Base-by-base conservation (phyloP, 2,888 invertebrate genomes). In the Drosophila neutralis region DNA sequence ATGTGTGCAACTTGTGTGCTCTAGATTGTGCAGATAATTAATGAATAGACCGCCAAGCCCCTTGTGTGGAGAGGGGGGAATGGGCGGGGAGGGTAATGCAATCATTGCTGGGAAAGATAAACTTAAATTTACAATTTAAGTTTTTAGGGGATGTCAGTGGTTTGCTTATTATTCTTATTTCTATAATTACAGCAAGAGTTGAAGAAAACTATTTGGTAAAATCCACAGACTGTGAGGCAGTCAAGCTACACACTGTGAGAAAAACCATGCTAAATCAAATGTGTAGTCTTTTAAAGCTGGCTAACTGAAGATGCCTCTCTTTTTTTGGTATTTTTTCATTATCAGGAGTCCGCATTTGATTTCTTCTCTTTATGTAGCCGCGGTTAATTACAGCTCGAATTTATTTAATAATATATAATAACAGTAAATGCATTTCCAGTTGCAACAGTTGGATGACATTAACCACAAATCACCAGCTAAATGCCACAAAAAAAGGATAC, bases 11-110 rank as follows among this genome's bases (percentile, higher is more conserved):
- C 13, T 31, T 54, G 15, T 54, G 54, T 54, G 21, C 52, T 21
- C 51, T 31, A 51, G 35, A 60, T 31, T 42, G 24, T 15, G 15
- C 54, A 67, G 54, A 61, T 53, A 73, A 67, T 67, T 67, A 64
- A 72, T 51, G 15, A 42, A 31, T 36, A 24, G 8, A 15, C 45
- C 8, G 21, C 13, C 13, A 45, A 45, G 21, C 3, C 21, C n/a
- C 1, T 21, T 21, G 21, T 15, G 6, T 0, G 7, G 7, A 1
- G 21, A 5, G 2, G 7, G 7, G 13, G 7, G 5, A n/a, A 29
- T n/a, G n/a, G 49, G 10, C 4, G 48, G 48, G 8, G 27, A 40
- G 48, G 48, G 15, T 48, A 27, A 11, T n/a, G 2, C 21, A 21
- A 15, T 4, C 21, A 7, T 45, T 21, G 45, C 45, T 15, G 45